Base-by-base conservation (phyloP, 1,140 invertebrate genomes). In the Dendroctonus valens region DNA sequence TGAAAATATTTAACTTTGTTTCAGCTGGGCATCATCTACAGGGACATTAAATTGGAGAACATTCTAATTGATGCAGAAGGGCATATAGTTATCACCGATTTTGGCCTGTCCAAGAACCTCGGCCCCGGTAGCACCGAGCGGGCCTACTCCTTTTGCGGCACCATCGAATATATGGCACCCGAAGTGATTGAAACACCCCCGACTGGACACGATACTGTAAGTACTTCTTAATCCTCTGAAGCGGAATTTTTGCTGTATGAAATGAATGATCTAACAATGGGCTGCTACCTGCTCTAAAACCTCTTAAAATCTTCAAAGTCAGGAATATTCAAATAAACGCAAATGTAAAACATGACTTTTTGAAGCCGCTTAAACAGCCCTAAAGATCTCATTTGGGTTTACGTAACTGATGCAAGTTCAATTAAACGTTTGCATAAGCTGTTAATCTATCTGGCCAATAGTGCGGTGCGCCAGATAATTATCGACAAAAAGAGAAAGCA, bases 131-230 rank as follows among this genome's bases (percentile, higher is more conserved):
- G 87, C 77, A 68, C 68, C 49, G 84, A 90, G 71, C 87, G 94
- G 72, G 92, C 97, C 0, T 97, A 95, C 81, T 97, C 95, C 14
- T 99, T 98, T 81, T 99, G 97, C 80, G 97, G 97, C 15, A 99
- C 96, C 50, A 93, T 98, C 68, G 96, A 98, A 77, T 96, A 95
- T 76, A 96, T 96, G 94, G 92, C 94, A 4, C 94, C 94, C 3
- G 94, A 97, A 80, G 91, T 97, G 11, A 91, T 97, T 40, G 82
- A 88, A 68, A 90, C 90, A 52, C 89, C 90, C 59, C 86, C 85
- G 48, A 85, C 87, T 58, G 94, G 94, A 40, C 94, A 97, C 79
- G 91, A 96, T 86, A 89, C 92, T 77, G 91, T 93, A 79, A 91
- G 89, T 89, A 71, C 48, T 7, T 2, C 12, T 46, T 14, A 26